Percentiles rank a stretch among this genome's conserved stretches.
These are phyloP conservation scores for Reinhardtius hippoglossoides DNA, from an alignment of 2,113 vertebrate species.

Conservation along the genomic window DNA sequence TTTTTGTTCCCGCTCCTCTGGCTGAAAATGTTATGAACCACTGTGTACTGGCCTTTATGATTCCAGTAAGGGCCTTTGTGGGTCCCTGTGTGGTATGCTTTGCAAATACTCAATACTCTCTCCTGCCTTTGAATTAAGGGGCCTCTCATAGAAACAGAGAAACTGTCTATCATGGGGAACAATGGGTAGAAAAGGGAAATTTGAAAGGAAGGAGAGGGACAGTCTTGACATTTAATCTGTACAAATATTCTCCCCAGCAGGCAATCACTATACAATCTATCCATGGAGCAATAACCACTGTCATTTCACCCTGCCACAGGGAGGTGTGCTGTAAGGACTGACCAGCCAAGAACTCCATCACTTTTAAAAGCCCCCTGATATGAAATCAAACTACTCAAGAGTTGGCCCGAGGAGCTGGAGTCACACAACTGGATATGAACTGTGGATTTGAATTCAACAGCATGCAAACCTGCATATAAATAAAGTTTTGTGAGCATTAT, in stretches of 20 bases:
- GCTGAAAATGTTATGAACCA: conserved; percentile 66
- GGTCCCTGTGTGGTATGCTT: conserved; percentile 77
- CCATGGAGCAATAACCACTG: conserved; percentile 63
- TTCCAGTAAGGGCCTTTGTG: conserved; percentile 63
- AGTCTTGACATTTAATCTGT: conserved; percentile 81
- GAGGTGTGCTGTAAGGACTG: conserved; percentile 29
- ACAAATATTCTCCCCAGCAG: conserved; percentile 78
- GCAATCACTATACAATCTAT: conserved; percentile 65
- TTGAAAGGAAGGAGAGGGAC: conserved; percentile 73
- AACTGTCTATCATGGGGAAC: conserved; percentile 82
- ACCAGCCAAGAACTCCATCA: conserved; percentile 34
- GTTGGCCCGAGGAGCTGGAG: background rate
- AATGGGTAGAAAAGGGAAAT: conserved; percentile 81
- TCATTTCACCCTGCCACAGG: conserved; percentile 55
- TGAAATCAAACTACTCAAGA: conserved; percentile 17
- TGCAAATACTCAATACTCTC: conserved; percentile 74
- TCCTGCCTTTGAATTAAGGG: conserved; percentile 72
- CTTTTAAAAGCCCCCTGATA: conserved; percentile 25
- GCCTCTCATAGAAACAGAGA: conserved; percentile 80
- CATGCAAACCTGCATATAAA: background rate
- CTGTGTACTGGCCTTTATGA: conserved; percentile 64
- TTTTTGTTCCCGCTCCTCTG: conserved; percentile 57
- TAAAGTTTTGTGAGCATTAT: background rate
- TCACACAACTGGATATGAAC: background rate
- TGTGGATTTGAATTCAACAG: background rate